Base-by-base conservation (phyloP, 2,797 vertebrate genomes). In the Aldrovandia affinis region DNA sequence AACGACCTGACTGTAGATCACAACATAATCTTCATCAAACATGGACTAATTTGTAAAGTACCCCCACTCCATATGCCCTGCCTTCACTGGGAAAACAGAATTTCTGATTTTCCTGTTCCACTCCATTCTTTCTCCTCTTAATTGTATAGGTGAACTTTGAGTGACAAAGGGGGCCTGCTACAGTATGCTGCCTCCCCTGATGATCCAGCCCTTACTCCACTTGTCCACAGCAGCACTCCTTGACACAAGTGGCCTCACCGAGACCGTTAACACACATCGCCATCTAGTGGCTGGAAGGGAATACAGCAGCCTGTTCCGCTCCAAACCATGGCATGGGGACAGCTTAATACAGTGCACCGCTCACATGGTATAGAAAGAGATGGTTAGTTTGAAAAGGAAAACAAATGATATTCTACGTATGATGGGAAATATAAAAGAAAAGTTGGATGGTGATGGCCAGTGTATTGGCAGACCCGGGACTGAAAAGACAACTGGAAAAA, bases 221-320 rank as follows among this genome's bases (percentile, higher is more conserved):
- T 36, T n/a, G 33, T 9, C 55, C 47, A 73, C 47, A 54, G 59
- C 78, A 54, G 18, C 68, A 33, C 52, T 85, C 83, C 12, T 10
- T 61, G 57, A 33, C 54, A 36, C 36, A 25, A 30, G 54, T 8
- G 42, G 12, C 52, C 28, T 0, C 36, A 52, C 61, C 22, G 84
- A 52, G 82, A 33, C 92, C 91, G 93, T 93, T 95, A 93, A 95
- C 94, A 93, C 92, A 90, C 91, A 95, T 94, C 93, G 92, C 95
- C 95, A 96, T 95, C 95, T 96, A 95, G 94, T 94, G 95, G 88
- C 84, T 0, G 20, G 0, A 0, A 2, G 0, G 7, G 3, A 82
- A 83, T 52, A 83, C 85, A 20, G 44, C 15, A 4, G 73, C 39
- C 36, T 12, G 12, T 50, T 50, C 12, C 12, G 6, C 47, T 12